phyloP scores from a whole-genome alignment of 2,888 invertebrate species.

The Hofmannophila pseudospretella region DNA sequence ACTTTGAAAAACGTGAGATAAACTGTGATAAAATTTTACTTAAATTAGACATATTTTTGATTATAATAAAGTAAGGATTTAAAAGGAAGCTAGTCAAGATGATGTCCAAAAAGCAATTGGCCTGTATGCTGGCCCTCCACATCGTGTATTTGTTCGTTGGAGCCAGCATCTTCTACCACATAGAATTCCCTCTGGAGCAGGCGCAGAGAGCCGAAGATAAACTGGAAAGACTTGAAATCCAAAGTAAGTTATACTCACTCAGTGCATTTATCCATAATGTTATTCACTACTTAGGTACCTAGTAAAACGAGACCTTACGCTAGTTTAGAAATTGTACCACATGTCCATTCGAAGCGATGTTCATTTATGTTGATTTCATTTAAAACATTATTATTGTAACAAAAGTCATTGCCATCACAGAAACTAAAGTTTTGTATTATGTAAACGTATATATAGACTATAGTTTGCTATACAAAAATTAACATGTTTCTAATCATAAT shows the following conservation, averaged over 20 bases:
- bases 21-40: slow-evolving; percentile 36
- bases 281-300: background rate
- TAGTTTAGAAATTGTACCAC: slow-evolving; percentile 3
- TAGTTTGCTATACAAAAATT: no score
- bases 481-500: no score
- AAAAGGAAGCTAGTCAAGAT: slow-evolving; percentile 69
- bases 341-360: background rate
- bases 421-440: no score
- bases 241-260: slow-evolving; percentile 75
- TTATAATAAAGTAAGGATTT: slow-evolving; percentile 19
- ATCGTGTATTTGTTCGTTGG: slow-evolving; percentile 87
- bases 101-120: slow-evolving; percentile 90
- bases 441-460: no score
- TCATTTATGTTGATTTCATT: background rate
- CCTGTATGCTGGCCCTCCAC: slow-evolving; percentile 85
- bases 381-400: no score
- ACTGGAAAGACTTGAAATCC: slow-evolving; percentile 81
- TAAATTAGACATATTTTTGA: slow-evolving; percentile 13
- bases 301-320: slow-evolving; percentile 3
- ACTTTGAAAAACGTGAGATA: slow-evolving; percentile 19
- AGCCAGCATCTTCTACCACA: slow-evolving; percentile 90
- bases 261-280: background rate
- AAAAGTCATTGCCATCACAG: no score
- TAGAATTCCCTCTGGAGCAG: slow-evolving; percentile 86
- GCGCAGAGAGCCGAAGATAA: slow-evolving; percentile 77